Base-by-base conservation (phyloP, 1,140 invertebrate genomes). In the Procambarus virginalis region DNA sequence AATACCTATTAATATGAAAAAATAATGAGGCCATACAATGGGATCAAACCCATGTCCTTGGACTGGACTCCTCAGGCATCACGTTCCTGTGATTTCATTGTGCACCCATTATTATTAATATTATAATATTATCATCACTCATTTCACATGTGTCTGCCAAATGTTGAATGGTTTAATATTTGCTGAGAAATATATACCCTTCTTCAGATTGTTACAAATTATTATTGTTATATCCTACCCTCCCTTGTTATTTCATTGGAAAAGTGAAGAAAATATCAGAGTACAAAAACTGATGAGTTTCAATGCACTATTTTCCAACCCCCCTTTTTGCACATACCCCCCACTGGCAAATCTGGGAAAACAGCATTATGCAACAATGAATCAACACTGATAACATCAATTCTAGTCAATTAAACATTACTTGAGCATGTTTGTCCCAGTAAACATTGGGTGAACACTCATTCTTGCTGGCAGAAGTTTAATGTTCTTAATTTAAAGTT, bases 81-180 rank as follows among this genome's bases (percentile, higher is more conserved):
- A 34, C 34, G 34, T 34, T 34, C 34, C 34, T 34, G 34, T 34
- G 34, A 34, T 34, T 34, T 34, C 34, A 34, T 34, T 34, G 34
- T 34, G 34, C 34, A 34, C 34, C 34, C 34, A 34, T 34, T 34
- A 81, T 60, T 20, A 68, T 68, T 51, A 10, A 20, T n/a, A n/a
- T n/a, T n/a, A n/a, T n/a, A 34, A 34, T 34, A 34, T 34, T 34
- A 34, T 34, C 34, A 34, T 34, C 34, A 34, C 34, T 34, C 78
- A 51, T 86, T 86, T 86, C 75, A 55, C 70, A 51, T 48, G 51
- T 60, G 34, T 45, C 84, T 86, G 73, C 73, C 75, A 77, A 78
- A 48, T 34, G 34, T 34, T 34, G 34, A 34, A 34, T 34, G 34
- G 34, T 34, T 34, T 34, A 34, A 34, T 34, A 34, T 34, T 34